Conservation (phyloP, 2,888 invertebrate species). For the Apotomis capreana region DNA sequence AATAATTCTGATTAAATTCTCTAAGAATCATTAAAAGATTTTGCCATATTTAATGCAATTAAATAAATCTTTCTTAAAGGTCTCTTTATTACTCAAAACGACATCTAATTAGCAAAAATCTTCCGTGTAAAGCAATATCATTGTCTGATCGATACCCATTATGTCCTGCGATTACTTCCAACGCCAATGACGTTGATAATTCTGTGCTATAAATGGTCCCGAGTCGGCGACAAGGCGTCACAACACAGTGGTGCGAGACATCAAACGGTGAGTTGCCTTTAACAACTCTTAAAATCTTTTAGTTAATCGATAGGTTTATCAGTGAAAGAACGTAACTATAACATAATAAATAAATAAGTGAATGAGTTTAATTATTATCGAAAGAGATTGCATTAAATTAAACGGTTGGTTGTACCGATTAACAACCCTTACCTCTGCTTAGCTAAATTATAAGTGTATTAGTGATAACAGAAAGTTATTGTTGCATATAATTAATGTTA, state of each 20-base stretch:
- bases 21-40: too few relatives aligned
- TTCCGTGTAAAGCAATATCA: conserved; percentile 52
- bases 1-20: too few relatives aligned
- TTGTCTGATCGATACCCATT: conserved; percentile 57
- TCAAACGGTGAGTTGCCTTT: conserved; percentile 53
- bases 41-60: too few relatives aligned
- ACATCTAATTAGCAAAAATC: conserved; percentile 38
- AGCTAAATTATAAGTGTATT: too few relatives aligned
- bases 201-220: conserved; percentile 66
- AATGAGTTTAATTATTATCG: too few relatives aligned
- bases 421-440: too few relatives aligned
- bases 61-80: too few relatives aligned
- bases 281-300: neutral
- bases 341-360: too few relatives aligned
- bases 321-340: neutral
- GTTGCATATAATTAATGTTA: too few relatives aligned
- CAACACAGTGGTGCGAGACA: conserved; percentile 59
- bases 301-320: neutral
- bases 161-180: conserved; percentile 55
- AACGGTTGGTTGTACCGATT: too few relatives aligned
- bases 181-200: conserved; percentile 49
- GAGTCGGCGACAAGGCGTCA: conserved; percentile 52
- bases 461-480: too few relatives aligned
- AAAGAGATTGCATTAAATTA: too few relatives aligned
- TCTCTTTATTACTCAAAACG: conserved; percentile 15